These are phyloP conservation scores for Acridotheres tristis DNA, from an alignment of 2,797 vertebrate species.

Conservation along the genomic window DNA sequence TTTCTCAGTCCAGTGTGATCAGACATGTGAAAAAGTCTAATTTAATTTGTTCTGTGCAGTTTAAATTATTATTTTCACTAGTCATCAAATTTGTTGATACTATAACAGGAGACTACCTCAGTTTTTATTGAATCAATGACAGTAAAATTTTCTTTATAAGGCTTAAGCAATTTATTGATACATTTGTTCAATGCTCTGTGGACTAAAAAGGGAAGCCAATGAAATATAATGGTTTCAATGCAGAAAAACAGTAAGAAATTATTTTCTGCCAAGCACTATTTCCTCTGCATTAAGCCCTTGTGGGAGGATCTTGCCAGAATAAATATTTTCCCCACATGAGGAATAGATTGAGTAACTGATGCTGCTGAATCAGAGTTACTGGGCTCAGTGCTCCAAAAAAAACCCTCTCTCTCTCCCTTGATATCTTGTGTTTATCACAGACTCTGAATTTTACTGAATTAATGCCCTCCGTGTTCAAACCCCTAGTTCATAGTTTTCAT, in stretches of 20 bases:
- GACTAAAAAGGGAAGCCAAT: conserved; percentile 22
- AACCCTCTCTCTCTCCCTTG: neutral
- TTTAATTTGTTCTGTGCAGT: neutral
- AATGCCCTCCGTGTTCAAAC: neutral
- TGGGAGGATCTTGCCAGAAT: neutral
- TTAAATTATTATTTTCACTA: neutral
- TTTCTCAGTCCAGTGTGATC: neutral
- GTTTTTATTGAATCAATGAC: neutral
- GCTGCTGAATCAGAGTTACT: conserved; percentile 4
- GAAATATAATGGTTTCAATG: neutral
- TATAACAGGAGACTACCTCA: neutral
- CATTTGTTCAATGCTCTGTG: neutral
- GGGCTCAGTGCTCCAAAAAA: neutral
- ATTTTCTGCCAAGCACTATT: conserved; percentile 5
- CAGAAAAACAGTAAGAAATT: conserved; percentile 23
- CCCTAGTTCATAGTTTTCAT: neutral
- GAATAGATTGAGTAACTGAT: conserved; percentile 16
- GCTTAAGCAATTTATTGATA: conserved; percentile 21
- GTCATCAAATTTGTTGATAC: neutral
- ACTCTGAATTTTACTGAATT: conserved; percentile 16
- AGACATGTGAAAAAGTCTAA: neutral
- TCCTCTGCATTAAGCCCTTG: conserved; percentile 25
- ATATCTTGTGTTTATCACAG: conserved; percentile 1
- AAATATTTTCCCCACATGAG: conserved; percentile 51
- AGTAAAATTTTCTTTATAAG: neutral